A percentile compares a stretch with the other conserved stretches of the same genome.
Evolutionary conservation across 2,113 vertebrate species (phyloP).

Genomic region (Acanthochromis polyacanthus): DNA sequence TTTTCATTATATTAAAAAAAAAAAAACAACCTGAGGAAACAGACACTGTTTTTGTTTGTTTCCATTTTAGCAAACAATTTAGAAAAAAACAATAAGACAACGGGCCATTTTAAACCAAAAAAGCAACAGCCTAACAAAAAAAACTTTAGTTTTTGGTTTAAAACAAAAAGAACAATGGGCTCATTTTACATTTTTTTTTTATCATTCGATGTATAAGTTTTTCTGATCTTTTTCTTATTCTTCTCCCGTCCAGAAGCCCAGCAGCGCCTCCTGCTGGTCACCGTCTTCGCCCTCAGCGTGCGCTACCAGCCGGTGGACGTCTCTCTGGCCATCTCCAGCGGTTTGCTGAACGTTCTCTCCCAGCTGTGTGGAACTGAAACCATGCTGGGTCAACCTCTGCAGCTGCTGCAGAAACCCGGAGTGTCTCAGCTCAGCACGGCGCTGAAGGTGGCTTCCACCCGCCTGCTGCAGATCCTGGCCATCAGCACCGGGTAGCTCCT

Average conservation of each 20-base stretch:
- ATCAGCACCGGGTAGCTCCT: constrained; percentile 95
- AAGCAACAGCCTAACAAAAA: no score
- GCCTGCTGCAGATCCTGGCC: constrained; percentile 95
- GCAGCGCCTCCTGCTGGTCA: constrained; percentile 96
- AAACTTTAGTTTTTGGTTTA: no score
- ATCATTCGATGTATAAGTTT: no score
- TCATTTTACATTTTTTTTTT: no score
- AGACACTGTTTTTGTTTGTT: no score
- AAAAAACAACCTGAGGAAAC: no score
- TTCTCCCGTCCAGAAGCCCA: constrained; percentile 89
- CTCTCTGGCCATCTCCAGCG: constrained; percentile 95
- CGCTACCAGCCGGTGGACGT: constrained; percentile 98
- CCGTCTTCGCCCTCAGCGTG: constrained; percentile 95
- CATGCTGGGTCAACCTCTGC: constrained; percentile 94
- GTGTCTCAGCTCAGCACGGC: constrained; percentile 97
- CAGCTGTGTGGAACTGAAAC: constrained; percentile 97
- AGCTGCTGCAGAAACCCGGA: constrained; percentile 93
- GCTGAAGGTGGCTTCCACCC: constrained; percentile 96
- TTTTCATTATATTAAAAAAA: no score
- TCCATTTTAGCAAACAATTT: no score
- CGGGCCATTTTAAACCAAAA: no score
- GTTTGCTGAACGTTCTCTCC: constrained; percentile 94
- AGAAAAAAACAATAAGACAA: no score
- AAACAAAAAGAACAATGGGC: no score
- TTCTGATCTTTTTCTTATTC: no score